phyloP scores from a whole-genome alignment of 1,140 invertebrate species.

The Penaeus vannamei region DNA sequence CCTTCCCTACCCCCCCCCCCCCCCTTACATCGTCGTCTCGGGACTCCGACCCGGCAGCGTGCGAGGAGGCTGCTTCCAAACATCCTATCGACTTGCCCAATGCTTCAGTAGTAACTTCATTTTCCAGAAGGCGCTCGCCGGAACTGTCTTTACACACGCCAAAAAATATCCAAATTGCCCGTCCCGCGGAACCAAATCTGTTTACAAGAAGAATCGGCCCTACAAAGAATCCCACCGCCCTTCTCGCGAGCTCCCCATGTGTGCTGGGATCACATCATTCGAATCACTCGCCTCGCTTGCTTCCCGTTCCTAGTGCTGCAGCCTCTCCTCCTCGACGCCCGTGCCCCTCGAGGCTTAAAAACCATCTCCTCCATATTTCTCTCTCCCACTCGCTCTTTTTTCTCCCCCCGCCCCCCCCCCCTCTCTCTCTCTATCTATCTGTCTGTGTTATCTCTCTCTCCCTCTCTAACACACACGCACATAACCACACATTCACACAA shows the following conservation, averaged over 20 bases:
- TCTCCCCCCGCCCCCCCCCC: background rate
- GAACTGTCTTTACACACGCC: constrained; percentile 28
- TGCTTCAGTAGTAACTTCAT: constrained; percentile 23
- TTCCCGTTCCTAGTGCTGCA: background rate
- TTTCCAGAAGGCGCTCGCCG: constrained; percentile 13
- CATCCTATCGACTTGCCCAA: background rate
- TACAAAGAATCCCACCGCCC: constrained; percentile 33
- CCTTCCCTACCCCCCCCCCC: background rate
- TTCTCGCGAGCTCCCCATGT: constrained; percentile 17
- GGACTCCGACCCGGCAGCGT: background rate
- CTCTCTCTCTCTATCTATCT: background rate
- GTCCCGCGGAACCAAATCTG: constrained; percentile 34
- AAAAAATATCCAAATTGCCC: constrained; percentile 42
- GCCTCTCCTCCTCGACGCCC: background rate
- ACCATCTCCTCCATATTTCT: background rate
- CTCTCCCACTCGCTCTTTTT: background rate
- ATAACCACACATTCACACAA: too few species aligned
- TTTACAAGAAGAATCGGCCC: constrained; percentile 48
- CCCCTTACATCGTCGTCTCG: background rate
- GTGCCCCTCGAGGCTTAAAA: background rate
- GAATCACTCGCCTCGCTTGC: constrained; percentile 45
- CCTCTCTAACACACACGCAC: too few species aligned
- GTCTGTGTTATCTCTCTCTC: background rate
- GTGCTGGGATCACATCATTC: constrained; percentile 18
- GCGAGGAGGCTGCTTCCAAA: too few species aligned